These are phyloP conservation scores for Ammospiza caudacuta DNA, from an alignment of 2,113 vertebrate genomes.

Conservation along the genomic window DNA sequence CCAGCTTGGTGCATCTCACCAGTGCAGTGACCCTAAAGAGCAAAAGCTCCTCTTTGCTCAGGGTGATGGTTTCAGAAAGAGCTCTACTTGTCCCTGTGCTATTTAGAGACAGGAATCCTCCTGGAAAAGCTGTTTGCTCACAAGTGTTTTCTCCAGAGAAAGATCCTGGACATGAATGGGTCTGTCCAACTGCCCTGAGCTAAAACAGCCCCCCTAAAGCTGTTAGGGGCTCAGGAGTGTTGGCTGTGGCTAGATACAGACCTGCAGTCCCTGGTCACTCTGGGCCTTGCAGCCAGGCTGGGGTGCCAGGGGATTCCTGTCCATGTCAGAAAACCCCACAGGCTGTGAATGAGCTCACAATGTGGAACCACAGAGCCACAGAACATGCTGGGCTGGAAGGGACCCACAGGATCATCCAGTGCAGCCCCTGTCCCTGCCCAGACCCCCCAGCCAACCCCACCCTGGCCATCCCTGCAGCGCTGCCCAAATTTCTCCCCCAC, in stretches of 20 bases:
- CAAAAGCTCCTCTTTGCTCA: not conserved
- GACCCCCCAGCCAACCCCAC: not conserved
- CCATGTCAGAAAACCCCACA: accelerated
- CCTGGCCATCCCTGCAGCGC: not conserved
- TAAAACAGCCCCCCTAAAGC: not conserved
- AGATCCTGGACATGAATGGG: not conserved
- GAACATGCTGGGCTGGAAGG: accelerated
- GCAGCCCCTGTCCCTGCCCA: not conserved
- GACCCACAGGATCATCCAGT: accelerated
- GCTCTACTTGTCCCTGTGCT: too few species aligned
- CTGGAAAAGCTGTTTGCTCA: not conserved
- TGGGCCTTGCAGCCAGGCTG: accelerated
- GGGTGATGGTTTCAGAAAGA: not conserved
- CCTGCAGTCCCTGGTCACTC: not conserved
- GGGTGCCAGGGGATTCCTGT: not conserved
- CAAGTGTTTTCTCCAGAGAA: not conserved
- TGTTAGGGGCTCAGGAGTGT: not conserved
- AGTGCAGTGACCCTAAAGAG: not conserved
- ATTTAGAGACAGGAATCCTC: not conserved
- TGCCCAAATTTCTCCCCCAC: too few species aligned
- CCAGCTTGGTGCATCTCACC: not conserved
- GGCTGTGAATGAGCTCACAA: not conserved
- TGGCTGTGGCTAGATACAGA: not conserved
- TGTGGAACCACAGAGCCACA: not conserved
- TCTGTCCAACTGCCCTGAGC: not conserved